Evolutionary conservation across 2,797 vertebrate species (phyloP).

Genomic region (Clarias platycephalus): DNA sequence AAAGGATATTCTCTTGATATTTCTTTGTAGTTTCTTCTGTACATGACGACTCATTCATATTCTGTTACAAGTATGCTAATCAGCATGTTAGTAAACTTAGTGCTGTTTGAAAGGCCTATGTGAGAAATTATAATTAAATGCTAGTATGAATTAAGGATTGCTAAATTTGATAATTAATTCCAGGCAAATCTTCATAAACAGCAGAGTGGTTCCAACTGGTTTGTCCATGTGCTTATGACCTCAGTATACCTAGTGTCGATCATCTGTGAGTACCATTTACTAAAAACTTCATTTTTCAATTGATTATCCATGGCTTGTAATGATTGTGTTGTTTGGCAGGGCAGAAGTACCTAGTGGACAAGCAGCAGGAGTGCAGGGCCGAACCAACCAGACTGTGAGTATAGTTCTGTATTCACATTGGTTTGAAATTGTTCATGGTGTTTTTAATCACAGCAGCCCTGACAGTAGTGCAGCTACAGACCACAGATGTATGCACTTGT

Average conservation of each 20-base stretch:
- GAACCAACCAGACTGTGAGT: constrained; percentile 98
- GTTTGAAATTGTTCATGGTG: too few species aligned
- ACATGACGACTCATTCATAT: too few species aligned
- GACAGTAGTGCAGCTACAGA: too few species aligned
- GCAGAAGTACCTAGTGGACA: constrained; percentile 87
- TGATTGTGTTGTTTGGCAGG: constrained; percentile 66
- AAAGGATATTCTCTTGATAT: not conserved
- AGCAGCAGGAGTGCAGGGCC: constrained; percentile 93
- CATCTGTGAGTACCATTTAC: constrained; percentile 77
- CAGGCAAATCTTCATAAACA: constrained; percentile 90
- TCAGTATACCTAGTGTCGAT: constrained; percentile 91
- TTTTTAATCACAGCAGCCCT: too few species aligned
- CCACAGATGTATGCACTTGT: too few species aligned
- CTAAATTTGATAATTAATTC: not conserved
- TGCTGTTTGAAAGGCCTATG: too few species aligned
- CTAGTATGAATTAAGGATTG: not conserved
- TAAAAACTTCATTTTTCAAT: not conserved
- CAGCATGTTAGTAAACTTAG: too few species aligned
- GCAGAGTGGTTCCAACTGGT: constrained; percentile 81
- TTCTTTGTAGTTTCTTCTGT: too few species aligned
- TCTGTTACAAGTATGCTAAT: not conserved
- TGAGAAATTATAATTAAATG: not conserved
- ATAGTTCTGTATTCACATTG: too few species aligned
- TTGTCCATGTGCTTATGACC: constrained; percentile 89
- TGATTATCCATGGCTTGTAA: not conserved